phyloP scores from a whole-genome alignment of 2,888 invertebrate genomes.

The Dione vanillae region DNA sequence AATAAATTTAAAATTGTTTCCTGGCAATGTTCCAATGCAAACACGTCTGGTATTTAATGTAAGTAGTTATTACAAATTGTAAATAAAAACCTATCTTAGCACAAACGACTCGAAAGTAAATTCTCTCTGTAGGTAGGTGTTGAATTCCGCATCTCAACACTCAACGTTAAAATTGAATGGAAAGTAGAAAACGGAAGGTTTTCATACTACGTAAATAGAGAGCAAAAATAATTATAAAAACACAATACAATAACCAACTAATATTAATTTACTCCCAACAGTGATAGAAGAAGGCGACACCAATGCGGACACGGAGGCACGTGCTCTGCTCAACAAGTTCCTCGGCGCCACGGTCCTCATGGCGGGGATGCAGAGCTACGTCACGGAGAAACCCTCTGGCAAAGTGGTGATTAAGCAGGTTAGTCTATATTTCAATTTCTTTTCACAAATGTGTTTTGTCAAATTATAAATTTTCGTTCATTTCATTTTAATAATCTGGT shows the following conservation, averaged over 20 bases:
- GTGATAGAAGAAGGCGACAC: conserved; percentile 87
- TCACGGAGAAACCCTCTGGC: conserved; percentile 64
- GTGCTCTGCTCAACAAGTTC: conserved; percentile 92
- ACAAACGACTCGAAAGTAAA: no score
- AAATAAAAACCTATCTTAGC: background rate
- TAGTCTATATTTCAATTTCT: conserved; percentile 49
- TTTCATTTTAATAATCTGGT: no score
- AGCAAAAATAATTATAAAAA: no score
- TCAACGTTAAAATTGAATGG: no score
- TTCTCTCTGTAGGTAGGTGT: no score
- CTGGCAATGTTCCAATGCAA: conserved; percentile 19
- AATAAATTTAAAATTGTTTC: background rate
- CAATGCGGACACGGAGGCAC: conserved; percentile 88
- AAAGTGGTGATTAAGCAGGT: conserved; percentile 63
- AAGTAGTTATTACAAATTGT: background rate
- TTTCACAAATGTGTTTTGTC: no score
- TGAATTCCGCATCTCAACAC: no score
- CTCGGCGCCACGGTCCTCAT: conserved; percentile 92
- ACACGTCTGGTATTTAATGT: background rate
- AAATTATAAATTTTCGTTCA: no score
- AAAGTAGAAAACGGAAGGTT: no score
- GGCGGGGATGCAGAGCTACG: conserved; percentile 88
- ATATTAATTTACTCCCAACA: conserved; percentile 53
- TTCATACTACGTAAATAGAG: no score
- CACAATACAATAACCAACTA: no score